phyloP scores from a whole-genome alignment of 2,888 invertebrate species.

The Caenorhabditis afra region DNA sequence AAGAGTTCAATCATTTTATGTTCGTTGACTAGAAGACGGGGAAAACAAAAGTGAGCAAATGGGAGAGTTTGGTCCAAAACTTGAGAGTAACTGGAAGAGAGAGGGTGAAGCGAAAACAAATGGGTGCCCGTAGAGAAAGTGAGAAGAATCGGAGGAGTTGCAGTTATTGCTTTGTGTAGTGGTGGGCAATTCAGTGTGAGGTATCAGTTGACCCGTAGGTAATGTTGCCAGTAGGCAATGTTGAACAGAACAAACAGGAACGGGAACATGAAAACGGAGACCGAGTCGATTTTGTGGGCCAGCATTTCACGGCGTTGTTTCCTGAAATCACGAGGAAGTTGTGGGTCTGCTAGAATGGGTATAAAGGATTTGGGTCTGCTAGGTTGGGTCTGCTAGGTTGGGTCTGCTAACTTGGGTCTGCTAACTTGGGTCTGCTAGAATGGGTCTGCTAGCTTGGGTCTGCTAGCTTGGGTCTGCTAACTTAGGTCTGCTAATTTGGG shows the following conservation, averaged over 20 bases:
- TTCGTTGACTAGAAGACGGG: constrained; percentile 30
- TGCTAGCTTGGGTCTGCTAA: background rate
- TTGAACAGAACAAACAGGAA: constrained; percentile 81
- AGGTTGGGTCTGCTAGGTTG: background rate
- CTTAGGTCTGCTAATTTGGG: too few relatives aligned
- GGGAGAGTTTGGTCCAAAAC: background rate
- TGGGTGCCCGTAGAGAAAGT: background rate
- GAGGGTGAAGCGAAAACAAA: background rate
- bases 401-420: background rate
- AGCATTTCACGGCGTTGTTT: constrained; percentile 71
- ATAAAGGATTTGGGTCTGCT: background rate
- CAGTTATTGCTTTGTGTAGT: background rate
- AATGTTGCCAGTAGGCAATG: constrained; percentile 81
- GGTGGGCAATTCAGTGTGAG: background rate
- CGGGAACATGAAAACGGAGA: constrained; percentile 77
- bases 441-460: background rate
- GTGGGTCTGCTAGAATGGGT: background rate
- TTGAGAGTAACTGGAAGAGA: background rate
- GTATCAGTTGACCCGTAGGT: constrained; percentile 71
- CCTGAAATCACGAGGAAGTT: constrained; percentile 49
- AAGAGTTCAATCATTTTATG: background rate
- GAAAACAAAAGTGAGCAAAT: constrained; percentile 8
- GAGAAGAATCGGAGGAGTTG: constrained; percentile 2
- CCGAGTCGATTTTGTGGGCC: constrained; percentile 77
- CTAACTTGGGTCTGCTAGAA: background rate